Percentiles rank a stretch among this genome's conserved stretches.
phyloP scores from a whole-genome alignment of 2,113 vertebrate species.

The Ctenodactylus gundi region DNA sequence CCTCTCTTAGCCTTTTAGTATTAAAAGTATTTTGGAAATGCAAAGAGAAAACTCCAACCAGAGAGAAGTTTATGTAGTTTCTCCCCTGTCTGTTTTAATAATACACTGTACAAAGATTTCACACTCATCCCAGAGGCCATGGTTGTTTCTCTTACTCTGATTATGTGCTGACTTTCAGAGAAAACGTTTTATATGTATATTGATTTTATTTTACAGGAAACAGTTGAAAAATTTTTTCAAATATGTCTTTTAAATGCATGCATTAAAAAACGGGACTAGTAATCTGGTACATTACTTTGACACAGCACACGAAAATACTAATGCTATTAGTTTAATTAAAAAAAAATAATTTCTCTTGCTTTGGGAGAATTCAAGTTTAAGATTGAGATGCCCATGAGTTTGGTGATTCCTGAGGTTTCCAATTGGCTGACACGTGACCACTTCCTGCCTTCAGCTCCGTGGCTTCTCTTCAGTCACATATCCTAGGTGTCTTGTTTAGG shows the following conservation, averaged over 20 bases:
- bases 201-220: background rate
- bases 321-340: accelerated
- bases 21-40: background rate
- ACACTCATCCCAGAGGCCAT: background rate
- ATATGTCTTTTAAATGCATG: background rate
- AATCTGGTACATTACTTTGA: background rate
- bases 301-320: background rate
- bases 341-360: background rate
- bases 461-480: accelerated
- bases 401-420: background rate
- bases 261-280: background rate
- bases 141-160: background rate
- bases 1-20: background rate
- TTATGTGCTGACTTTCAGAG: background rate
- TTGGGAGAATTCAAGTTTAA: background rate
- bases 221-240: background rate
- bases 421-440: accelerated
- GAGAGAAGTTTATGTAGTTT: background rate
- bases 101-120: background rate
- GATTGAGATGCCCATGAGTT: background rate
- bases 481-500: background rate
- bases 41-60: background rate
- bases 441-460: accelerated
- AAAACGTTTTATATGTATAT: background rate
- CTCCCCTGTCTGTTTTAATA: background rate